Evolutionary conservation across 2,888 invertebrate species (phyloP).

Genomic region (Eristalinus sepulchralis): DNA sequence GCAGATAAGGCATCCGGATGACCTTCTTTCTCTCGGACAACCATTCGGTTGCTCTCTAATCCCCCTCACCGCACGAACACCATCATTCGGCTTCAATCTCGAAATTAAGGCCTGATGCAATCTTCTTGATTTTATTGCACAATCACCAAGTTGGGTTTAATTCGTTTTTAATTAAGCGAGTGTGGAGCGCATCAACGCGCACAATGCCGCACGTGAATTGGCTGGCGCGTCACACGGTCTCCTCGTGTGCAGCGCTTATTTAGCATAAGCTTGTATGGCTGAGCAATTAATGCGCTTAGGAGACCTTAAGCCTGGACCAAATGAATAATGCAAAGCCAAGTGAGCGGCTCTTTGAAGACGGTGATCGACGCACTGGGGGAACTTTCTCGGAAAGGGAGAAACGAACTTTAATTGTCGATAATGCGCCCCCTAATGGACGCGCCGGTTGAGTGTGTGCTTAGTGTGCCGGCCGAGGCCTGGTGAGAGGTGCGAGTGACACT

Average conservation of each 20-base stretch:
- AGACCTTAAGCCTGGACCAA: not conserved
- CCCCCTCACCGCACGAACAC: not conserved
- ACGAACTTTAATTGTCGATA: constrained; percentile 1
- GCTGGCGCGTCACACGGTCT: not conserved
- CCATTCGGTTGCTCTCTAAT: not conserved
- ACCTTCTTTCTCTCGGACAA: not conserved
- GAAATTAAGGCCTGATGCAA: constrained; percentile 18
- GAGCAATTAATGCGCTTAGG: constrained; percentile 39
- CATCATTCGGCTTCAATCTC: not conserved
- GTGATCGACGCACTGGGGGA: not conserved
- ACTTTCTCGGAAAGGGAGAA: not conserved
- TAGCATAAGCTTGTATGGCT: constrained; percentile 49
- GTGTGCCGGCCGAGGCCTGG: not conserved
- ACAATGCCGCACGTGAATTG: not conserved
- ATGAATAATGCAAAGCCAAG: not conserved
- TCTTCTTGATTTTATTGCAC: constrained; percentile 40
- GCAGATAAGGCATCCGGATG: not conserved
- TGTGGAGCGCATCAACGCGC: constrained; percentile 14
- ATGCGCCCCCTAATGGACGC: constrained; percentile 7
- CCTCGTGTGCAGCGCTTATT: constrained; percentile 13
- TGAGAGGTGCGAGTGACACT: constrained; percentile 45
- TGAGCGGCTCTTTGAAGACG: not conserved
- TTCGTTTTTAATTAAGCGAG: constrained; percentile 37
- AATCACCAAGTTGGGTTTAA: constrained; percentile 49
- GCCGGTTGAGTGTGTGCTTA: not conserved